Evolutionary conservation across 1,140 invertebrate species (phyloP), one percentile per base, ranked within the genome.

Genomic region (Leptinotarsa lineolata): DNA sequence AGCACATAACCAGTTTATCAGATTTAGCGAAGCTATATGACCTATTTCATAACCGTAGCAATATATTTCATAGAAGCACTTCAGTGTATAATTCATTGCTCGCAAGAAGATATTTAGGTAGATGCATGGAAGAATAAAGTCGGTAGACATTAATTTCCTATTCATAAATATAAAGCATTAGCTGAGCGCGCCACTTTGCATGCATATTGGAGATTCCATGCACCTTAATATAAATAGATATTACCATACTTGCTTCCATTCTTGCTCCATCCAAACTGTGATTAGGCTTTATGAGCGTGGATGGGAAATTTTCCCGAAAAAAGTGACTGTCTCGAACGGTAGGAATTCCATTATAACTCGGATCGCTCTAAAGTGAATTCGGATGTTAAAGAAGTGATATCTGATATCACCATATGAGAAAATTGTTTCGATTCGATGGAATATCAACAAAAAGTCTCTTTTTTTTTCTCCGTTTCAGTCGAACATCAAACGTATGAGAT

Each of bases 161-260:
- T 76, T 74, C 76, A 77, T 77, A 77, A 77, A 77, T 77, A 74
- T 77, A 59, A 72, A 69, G 72, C 69, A 76, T 76, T 76, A 77
- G 69, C 60, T 30, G 72, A 74, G 71, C 45, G 73, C 45, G 69
- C 69, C 45, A 74, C 73, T 77, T 74, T 74, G 76, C 76, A 77
- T 77, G 76, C 73, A 77, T 77, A 77, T 77, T 77, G 61, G 61
- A 68, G 76, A 77, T 77, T 77, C 76, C 69, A 65, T 74, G 73
- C 76, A 74, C 76, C 73, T 77, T 77, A 74, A 77, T 77, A 77
- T 77, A 77, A 77, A 77, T 73, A 77, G 69, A 77, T 59, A 76
- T 77, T 77, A 77, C 73, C 76, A 74, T 74, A 60, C 21, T 58
- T n/a, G 39, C 66, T 44, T 45, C 16, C 8, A 39, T 59, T 71